phyloP scores from a whole-genome alignment of 2,113 vertebrate species.

The Cottus gobio region DNA sequence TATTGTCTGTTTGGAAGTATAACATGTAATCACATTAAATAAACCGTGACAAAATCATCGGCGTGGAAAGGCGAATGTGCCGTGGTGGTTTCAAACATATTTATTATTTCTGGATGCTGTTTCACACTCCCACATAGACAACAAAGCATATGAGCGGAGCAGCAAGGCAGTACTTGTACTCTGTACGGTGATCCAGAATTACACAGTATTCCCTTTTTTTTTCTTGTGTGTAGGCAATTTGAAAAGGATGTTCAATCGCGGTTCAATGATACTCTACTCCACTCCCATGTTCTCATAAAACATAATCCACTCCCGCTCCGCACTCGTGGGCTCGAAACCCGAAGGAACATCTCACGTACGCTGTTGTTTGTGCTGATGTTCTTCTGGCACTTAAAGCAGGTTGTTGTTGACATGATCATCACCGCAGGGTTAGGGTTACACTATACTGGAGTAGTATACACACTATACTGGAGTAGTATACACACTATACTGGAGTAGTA shows the following conservation, averaged over 20 bases:
- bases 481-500: too few relatives aligned
- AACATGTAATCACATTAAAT: not conserved
- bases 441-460: not conserved
- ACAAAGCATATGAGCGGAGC: conserved; percentile 46
- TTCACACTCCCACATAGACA: conserved; percentile 50
- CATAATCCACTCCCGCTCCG: conserved; percentile 58
- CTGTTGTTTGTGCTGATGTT: not conserved
- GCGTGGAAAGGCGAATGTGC: not conserved
- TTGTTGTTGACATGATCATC: not conserved
- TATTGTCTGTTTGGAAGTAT: not conserved
- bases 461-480: too few relatives aligned
- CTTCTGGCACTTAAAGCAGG: not conserved
- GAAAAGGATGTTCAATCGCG: conserved; percentile 56
- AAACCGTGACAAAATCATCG: not conserved
- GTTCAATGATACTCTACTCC: conserved; percentile 65
- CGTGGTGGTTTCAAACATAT: conserved; percentile 28
- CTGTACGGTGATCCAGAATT: conserved; percentile 19
- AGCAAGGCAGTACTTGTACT: conserved; percentile 22
- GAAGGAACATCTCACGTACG: conserved; percentile 9
- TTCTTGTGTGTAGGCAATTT: conserved; percentile 43
- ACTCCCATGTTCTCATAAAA: conserved; percentile 47
- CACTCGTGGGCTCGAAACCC: conserved; percentile 26
- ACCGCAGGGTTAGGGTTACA: not conserved
- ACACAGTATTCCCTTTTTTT: not conserved
- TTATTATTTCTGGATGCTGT: conserved; percentile 43